These are phyloP conservation scores for Micropoecilia bifurca DNA, from an alignment of 2,797 vertebrate genomes.

Conservation along the genomic window DNA sequence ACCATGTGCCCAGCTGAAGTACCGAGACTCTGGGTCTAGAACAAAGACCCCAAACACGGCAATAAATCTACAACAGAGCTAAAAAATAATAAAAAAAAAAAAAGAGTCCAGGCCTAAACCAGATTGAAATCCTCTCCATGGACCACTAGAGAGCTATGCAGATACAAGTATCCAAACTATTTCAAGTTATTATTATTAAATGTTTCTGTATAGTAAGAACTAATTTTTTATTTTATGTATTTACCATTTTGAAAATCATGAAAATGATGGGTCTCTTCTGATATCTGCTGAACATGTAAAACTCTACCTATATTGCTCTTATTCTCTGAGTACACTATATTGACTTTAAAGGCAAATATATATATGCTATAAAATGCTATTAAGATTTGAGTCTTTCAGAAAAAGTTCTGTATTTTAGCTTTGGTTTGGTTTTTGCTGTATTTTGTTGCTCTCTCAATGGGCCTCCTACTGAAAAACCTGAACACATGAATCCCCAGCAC, in stretches of 20 bases:
- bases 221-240: neutral
- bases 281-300: neutral
- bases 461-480: neutral
- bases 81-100: neutral
- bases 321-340: neutral
- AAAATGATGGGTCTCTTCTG: neutral
- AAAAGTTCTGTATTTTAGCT: neutral
- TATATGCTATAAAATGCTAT: neutral
- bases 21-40: too few relatives aligned
- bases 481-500: neutral
- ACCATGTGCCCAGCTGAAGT: neutral
- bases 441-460: neutral
- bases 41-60: neutral
- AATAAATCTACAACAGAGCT: neutral
- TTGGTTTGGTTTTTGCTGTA: neutral
- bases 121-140: neutral
- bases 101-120: neutral
- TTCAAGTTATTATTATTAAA: neutral
- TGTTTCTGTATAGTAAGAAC: neutral
- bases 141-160: neutral
- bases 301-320: neutral
- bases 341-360: neutral
- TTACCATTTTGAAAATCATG: neutral
- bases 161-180: neutral
- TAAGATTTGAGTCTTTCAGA: neutral